Base-by-base conservation (phyloP, 2,888 invertebrate genomes). In the Atrina japonica region DNA sequence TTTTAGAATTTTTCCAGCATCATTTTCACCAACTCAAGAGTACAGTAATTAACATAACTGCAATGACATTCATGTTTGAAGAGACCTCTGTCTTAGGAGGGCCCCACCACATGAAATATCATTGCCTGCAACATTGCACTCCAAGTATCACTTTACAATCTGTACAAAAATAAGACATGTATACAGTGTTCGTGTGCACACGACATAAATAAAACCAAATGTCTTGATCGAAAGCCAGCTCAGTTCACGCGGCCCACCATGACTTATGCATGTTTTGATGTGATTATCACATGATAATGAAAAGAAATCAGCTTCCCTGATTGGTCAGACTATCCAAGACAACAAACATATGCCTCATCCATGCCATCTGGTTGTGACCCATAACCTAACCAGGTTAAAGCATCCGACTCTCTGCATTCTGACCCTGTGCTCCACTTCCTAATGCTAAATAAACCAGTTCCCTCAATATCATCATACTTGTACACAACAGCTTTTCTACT, bases 101-200 rank as follows among this genome's bases (percentile, higher is more conserved):
- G 5, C 11, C 35, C 35, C 11, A 35, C 35, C 35, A 35, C 11
- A 35, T 35, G 35, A 25, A 25, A n/a, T 25, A 14, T 9, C 21
- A 52, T 52, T 18, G 27, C 25, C 25, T 21, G 25, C 23, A 21
- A 14, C 21, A 21, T 16, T 21, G 23, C 23, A 25, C 27, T 25
- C 14, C 23, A 52, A 21, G 52, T 14, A 52, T 25, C 14, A 52
- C 52, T 18, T 18, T 47, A 47, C 47, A 52, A 52, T 58, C 71
- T 72, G 67, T 72, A 72, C 71, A 72, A 72, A 72, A 72, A 72
- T 72, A 72, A 64, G 70, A 71, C 70, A 64, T 69, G 69, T 69
- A 69, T 64, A 69, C 69, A 69, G 50, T 64, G 68, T 66, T 69
- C 27, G 35, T 58, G 55, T 61, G 56, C 71, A 72, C 71, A 67